phyloP scores from a whole-genome alignment of 2,888 invertebrate species.

The Epinotia demarniana region DNA sequence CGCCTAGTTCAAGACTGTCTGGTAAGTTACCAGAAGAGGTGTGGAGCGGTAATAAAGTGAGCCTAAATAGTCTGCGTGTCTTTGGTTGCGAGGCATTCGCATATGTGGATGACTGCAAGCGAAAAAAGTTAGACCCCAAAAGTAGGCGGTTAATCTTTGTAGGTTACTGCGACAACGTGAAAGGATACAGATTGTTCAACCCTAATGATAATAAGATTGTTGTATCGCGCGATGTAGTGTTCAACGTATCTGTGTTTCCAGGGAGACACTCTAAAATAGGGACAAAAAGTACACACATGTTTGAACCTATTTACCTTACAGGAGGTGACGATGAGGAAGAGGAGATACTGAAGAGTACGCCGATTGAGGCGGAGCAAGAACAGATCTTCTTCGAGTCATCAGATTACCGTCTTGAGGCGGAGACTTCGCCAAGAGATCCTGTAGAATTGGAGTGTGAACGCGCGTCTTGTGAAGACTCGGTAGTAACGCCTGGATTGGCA shows the following conservation, averaged over 20 bases:
- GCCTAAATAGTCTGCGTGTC: slow-evolving; percentile 3
- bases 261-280: neutral
- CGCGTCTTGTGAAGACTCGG: too few relatives aligned
- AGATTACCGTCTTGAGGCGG: too few relatives aligned
- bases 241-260: slow-evolving; percentile 17
- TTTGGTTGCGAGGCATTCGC: slow-evolving; percentile 15
- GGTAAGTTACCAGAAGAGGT: too few relatives aligned
- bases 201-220: slow-evolving; percentile 25
- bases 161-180: too few relatives aligned
- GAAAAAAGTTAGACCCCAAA: too few relatives aligned
- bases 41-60: too few relatives aligned
- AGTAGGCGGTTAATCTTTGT: too few relatives aligned
- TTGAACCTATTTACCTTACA: slow-evolving; percentile 8
- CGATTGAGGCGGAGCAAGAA: neutral
- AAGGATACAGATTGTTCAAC: neutral
- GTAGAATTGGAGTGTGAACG: too few relatives aligned
- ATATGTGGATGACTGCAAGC: slow-evolving; percentile 9
- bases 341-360: neutral
- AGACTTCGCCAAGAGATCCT: too few relatives aligned
- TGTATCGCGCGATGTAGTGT: slow-evolving; percentile 9
- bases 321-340: neutral
- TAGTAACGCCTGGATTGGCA: too few relatives aligned
- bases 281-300: neutral
- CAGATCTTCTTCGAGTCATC: too few relatives aligned
- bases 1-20: too few relatives aligned